Conservation (phyloP, 2,113 vertebrate genomes). For the Cynocephalus volans region DNA sequence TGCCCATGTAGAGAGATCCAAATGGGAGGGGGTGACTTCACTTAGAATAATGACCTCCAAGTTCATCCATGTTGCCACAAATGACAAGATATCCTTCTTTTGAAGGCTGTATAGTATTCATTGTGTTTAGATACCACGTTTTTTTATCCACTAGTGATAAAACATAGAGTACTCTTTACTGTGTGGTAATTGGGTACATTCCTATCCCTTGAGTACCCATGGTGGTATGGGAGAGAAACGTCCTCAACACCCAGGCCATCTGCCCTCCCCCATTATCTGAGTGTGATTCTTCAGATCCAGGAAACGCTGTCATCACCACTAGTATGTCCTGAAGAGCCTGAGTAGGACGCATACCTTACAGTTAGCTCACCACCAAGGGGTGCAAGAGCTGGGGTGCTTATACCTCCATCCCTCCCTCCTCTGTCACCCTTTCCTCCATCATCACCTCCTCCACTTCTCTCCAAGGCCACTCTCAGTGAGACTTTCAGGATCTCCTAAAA, state of each 20-base stretch:
- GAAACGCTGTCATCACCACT: not conserved
- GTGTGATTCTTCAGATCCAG: not conserved
- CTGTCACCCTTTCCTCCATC: not conserved
- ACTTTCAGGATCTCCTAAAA: no score
- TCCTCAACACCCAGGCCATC: not conserved
- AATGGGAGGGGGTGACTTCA: not conserved
- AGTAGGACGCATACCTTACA: not conserved
- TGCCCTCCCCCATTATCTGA: not conserved
- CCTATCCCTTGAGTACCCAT: not conserved
- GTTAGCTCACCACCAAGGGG: not conserved
- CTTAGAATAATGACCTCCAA: accelerated
- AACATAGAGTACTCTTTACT: not conserved
- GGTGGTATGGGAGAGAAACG: not conserved
- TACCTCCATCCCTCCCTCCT: not conserved
- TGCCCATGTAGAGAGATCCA: not conserved
- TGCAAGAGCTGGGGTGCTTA: not conserved
- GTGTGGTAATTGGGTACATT: accelerated
- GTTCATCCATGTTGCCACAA: not conserved
- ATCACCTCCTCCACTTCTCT: not conserved
- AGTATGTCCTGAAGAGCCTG: no score
- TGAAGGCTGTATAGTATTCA: not conserved
- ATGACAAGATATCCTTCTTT: not conserved
- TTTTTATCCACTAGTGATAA: no score
- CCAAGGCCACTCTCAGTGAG: not conserved
- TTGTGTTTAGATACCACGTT: not conserved